phyloP scores from a whole-genome alignment of 2,888 invertebrate species.

The Ochropleura plecta region DNA sequence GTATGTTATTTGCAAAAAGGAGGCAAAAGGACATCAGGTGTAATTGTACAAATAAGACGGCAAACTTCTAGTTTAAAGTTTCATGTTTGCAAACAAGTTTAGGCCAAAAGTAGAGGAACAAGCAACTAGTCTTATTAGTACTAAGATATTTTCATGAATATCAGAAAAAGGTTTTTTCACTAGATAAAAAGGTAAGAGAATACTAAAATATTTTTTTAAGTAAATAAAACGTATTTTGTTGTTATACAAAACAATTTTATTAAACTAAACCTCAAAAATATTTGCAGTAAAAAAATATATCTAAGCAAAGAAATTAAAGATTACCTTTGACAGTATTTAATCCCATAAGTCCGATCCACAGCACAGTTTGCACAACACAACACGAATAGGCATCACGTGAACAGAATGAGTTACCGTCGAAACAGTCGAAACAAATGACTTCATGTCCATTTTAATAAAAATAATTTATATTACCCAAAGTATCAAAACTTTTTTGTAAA shows the following conservation, averaged over 20 bases:
- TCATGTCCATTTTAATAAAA: conserved; percentile 27
- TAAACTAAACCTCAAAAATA: background rate
- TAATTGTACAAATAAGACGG: conserved; percentile 4
- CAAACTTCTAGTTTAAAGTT: conserved; percentile 14
- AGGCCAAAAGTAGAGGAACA: background rate
- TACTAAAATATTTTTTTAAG: background rate
- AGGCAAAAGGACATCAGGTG: conserved; percentile 12
- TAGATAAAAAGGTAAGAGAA: background rate
- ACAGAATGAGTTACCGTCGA: conserved; percentile 14
- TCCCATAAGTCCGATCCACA: conserved; percentile 46
- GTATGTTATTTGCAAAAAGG: background rate
- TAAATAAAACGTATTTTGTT: conserved; percentile 9
- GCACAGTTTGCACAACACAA: conserved; percentile 53
- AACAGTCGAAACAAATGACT: conserved; percentile 34
- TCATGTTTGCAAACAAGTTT: conserved; percentile 1
- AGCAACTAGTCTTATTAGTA: background rate
- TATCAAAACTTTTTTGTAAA: conserved; percentile 16
- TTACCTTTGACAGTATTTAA: conserved; percentile 50
- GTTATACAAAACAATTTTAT: conserved; percentile 35
- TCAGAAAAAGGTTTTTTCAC: background rate
- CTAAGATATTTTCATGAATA: background rate
- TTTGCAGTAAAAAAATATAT: conserved; percentile 8
- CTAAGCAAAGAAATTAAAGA: conserved; percentile 23
- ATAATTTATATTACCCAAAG: conserved; percentile 8
- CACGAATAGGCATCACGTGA: conserved; percentile 43